Evolutionary conservation across 1,140 invertebrate species (phyloP).

Genomic region (Diabrotica undecimpunctata): DNA sequence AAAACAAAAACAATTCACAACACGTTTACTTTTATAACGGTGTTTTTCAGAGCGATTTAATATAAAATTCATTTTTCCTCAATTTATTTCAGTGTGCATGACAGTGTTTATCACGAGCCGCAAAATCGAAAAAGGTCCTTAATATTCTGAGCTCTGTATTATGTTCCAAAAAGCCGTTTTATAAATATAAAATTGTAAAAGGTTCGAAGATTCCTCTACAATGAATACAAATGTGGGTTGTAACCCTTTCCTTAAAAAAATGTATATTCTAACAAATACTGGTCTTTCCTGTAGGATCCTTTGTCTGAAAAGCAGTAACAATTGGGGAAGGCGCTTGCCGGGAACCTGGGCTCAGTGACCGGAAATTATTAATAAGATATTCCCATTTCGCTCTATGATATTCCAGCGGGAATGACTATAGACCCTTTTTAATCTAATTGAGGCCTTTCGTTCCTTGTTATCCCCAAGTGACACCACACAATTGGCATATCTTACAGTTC

Average conservation of each 20-base stretch:
- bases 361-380: slow-evolving; percentile 3
- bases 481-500: background rate
- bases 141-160: background rate
- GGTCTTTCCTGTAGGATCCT: background rate
- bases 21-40: too few species aligned
- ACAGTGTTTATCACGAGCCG: too few species aligned
- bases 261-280: background rate
- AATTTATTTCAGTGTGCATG: too few species aligned
- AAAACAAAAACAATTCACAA: too few species aligned
- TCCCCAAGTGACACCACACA: slow-evolving; percentile 1
- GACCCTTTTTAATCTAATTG: slow-evolving; percentile 2
- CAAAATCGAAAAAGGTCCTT: too few species aligned
- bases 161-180: background rate
- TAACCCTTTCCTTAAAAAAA: slow-evolving; percentile 1
- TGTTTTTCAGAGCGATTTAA: too few species aligned
- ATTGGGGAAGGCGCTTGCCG: background rate
- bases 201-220: background rate
- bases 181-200: background rate
- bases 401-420: background rate
- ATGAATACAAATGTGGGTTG: background rate
- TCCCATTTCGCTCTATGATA: background rate
- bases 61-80: too few species aligned
- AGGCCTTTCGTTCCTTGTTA: slow-evolving; percentile 1
- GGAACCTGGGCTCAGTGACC: background rate
- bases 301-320: background rate